Conservation (phyloP, 2,797 vertebrate genomes). For the Pseudochromis fuscus region DNA sequence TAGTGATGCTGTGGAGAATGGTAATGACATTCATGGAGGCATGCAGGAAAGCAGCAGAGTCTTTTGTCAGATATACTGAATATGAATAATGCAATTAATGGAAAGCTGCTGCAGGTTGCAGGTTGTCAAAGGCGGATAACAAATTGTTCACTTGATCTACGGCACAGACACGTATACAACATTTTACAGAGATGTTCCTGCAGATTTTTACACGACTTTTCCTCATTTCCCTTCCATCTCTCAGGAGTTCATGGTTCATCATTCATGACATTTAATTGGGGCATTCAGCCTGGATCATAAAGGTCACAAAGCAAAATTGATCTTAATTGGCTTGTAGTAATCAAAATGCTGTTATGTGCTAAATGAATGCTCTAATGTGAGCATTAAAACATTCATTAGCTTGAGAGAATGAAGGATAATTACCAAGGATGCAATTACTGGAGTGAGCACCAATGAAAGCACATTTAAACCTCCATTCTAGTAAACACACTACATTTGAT, state of each 20-base stretch:
- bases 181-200: slow-evolving; percentile 23
- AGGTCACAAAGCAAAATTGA: slow-evolving; percentile 85
- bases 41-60: slow-evolving; percentile 52
- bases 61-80: slow-evolving; percentile 69
- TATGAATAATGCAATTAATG: slow-evolving; percentile 79
- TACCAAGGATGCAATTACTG: slow-evolving; percentile 82
- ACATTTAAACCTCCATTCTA: slow-evolving; percentile 67
- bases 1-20: slow-evolving; percentile 57
- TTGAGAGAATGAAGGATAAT: slow-evolving; percentile 83
- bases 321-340: slow-evolving; percentile 87
- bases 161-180: slow-evolving; percentile 20
- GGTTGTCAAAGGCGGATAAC: slow-evolving; percentile 67
- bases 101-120: slow-evolving; percentile 51
- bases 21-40: slow-evolving; percentile 71
- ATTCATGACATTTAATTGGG: slow-evolving; percentile 83
- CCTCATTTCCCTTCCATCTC: slow-evolving; percentile 63
- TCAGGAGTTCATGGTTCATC: slow-evolving; percentile 73
- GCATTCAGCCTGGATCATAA: slow-evolving; percentile 80
- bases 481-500: slow-evolving; percentile 71
- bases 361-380: slow-evolving; percentile 86
- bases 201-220: slow-evolving; percentile 33
- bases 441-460: slow-evolving; percentile 70
- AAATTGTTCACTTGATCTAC: slow-evolving; percentile 66
- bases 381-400: slow-evolving; percentile 86
- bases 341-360: slow-evolving; percentile 86